Percentiles rank a stretch among this genome's conserved stretches.
phyloP scores from a whole-genome alignment of 2,113 vertebrate genomes.

The Echinops telfairi region DNA sequence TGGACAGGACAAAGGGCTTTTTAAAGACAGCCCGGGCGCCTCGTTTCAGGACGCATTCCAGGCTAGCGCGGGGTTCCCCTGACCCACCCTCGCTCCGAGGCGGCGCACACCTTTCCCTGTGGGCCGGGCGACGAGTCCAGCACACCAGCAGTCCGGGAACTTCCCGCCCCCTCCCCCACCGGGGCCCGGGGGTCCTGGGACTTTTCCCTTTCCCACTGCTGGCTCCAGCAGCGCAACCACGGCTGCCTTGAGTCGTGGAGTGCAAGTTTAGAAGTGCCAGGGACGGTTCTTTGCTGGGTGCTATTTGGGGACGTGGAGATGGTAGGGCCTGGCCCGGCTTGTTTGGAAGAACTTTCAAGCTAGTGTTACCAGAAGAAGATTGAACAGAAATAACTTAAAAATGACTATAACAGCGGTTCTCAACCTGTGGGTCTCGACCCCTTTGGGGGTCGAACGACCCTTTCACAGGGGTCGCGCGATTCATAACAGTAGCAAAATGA shows the following conservation, averaged over 20 bases:
- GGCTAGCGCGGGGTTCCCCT: neutral
- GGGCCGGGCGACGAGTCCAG: neutral
- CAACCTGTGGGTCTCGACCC: no score
- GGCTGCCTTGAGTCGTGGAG: neutral
- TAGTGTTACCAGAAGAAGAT: neutral
- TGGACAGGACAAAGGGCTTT: constrained; percentile 82
- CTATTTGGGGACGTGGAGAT: neutral
- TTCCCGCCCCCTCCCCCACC: neutral
- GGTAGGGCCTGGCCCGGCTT: neutral
- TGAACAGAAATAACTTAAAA: neutral
- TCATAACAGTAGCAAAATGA: no score
- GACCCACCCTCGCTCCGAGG: neutral
- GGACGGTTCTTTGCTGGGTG: neutral
- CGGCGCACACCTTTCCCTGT: constrained; percentile 48
- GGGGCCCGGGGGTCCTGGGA: neutral
- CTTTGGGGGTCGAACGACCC: no score
- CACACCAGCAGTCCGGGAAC: neutral
- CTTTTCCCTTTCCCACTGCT: neutral
- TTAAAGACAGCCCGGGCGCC: constrained; percentile 60
- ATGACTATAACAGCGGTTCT: no score
- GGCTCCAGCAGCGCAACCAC: neutral
- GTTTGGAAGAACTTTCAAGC: neutral
- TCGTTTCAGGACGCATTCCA: constrained; percentile 65
- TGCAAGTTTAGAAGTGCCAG: no score
- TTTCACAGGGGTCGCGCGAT: no score